Conservation (phyloP, 2,888 invertebrate genomes). For the Leptarthrus brevirostris region DNA sequence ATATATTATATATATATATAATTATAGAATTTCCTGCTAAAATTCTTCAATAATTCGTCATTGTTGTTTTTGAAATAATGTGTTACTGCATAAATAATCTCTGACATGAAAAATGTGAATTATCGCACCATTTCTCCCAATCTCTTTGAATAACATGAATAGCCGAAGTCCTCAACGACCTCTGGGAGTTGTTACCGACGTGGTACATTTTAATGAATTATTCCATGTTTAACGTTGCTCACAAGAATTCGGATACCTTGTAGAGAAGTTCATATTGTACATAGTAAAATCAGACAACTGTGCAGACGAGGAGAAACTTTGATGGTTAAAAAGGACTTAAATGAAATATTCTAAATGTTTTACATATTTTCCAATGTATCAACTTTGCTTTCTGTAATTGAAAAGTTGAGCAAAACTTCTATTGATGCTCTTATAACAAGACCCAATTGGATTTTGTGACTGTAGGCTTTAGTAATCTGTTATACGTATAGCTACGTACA, state of each 20-base stretch:
- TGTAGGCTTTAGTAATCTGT: too few relatives aligned
- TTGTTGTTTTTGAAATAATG: too few relatives aligned
- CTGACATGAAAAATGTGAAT: too few relatives aligned
- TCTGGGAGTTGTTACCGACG: too few relatives aligned
- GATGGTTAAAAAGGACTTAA: slow-evolving; percentile 16
- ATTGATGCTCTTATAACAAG: background rate
- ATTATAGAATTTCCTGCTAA: too few relatives aligned
- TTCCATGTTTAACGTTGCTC: slow-evolving; percentile 32
- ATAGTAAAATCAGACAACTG: slow-evolving; percentile 21
- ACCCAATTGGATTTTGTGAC: slow-evolving; percentile 16
- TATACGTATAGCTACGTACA: too few relatives aligned
- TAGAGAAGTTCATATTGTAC: background rate
- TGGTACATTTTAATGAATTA: background rate
- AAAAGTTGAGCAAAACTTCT: slow-evolving; percentile 34
- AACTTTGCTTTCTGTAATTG: slow-evolving; percentile 40
- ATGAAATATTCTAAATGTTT: slow-evolving; percentile 44
- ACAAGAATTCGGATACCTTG: slow-evolving; percentile 18
- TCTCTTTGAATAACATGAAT: too few relatives aligned
- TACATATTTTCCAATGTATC: slow-evolving; percentile 44
- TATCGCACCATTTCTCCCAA: too few relatives aligned
- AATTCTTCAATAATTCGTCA: too few relatives aligned
- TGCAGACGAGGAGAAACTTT: slow-evolving; percentile 26
- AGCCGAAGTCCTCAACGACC: too few relatives aligned
- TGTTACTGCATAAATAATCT: too few relatives aligned
- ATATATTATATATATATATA: too few relatives aligned